Percentiles rank a stretch among this genome's conserved stretches.
Conservation (phyloP, 30 jellyfish, hydroid and myxozoan species). For the Nemopilema nomurai region DNA sequence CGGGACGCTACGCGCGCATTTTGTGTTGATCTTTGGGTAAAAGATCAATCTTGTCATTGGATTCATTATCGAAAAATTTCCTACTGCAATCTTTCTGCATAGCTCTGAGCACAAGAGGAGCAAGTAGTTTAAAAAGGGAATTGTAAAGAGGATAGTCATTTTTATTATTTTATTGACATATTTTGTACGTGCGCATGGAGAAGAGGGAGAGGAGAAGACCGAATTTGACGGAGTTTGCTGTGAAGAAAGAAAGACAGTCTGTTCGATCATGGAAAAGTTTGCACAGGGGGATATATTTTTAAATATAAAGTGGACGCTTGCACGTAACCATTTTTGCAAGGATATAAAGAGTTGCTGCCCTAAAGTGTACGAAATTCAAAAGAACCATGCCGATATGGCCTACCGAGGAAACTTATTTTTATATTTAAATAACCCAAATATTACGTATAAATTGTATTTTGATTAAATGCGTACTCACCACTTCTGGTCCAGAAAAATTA, state of each 20-base stretch:
- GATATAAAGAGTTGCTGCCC: neutral
- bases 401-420: neutral
- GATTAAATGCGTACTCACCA: constrained; percentile 19
- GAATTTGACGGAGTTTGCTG: neutral
- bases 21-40: no score
- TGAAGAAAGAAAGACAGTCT: neutral
- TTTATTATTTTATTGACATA: no score
- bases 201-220: neutral
- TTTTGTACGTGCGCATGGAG: no score
- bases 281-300: neutral
- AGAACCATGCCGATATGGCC: neutral
- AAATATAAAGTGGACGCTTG: no score
- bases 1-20: no score
- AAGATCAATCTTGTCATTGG: no score
- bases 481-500: constrained; percentile 6
- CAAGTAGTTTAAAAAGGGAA: neutral
- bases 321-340: neutral
- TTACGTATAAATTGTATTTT: neutral
- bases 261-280: neutral
- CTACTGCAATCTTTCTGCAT: neutral
- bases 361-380: neutral
- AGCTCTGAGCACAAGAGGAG: neutral
- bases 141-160: neutral
- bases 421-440: neutral
- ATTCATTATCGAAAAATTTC: no score